These are phyloP conservation scores for Polypterus senegalus DNA, from an alignment of 2,113 vertebrate species.

Conservation along the genomic window DNA sequence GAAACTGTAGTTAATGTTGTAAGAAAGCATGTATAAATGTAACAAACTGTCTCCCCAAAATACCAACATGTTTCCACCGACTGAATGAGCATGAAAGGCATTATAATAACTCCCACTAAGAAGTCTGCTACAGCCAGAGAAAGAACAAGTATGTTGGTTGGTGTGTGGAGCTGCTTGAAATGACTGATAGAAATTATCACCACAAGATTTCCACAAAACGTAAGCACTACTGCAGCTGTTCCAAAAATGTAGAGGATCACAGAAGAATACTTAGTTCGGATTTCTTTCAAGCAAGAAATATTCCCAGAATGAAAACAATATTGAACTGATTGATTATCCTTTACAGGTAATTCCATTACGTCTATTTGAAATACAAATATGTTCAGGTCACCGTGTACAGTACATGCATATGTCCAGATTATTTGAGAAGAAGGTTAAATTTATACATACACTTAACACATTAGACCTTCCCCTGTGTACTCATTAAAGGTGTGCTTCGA, in stretches of 20 bases:
- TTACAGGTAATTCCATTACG: no score
- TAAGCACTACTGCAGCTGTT: slow-evolving; percentile 1
- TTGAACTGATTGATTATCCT: not conserved
- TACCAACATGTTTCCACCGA: slow-evolving; percentile 9
- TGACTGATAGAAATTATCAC: slow-evolving; percentile 10
- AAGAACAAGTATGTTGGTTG: slow-evolving; percentile 9
- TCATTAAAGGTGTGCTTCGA: no score
- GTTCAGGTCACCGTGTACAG: no score
- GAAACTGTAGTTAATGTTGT: slow-evolving; percentile 2
- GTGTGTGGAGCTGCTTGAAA: slow-evolving; percentile 13
- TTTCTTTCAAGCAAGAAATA: not conserved
- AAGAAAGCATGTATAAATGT: slow-evolving; percentile 1
- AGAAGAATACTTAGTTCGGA: not conserved
- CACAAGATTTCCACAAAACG: slow-evolving; percentile 4
- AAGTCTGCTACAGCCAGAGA: slow-evolving; percentile 8
- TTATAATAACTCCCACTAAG: slow-evolving; percentile 1
- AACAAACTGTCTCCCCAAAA: slow-evolving; percentile 5
- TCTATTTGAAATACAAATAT: no score
- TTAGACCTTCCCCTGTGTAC: no score
- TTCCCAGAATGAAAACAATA: slow-evolving; percentile 1
- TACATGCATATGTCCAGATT: no score
- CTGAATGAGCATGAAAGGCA: slow-evolving; percentile 2
- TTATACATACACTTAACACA: no score
- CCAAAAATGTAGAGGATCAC: slow-evolving; percentile 6
- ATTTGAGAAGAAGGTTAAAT: no score